Evolutionary conservation across 2,797 vertebrate genomes (phyloP).

Genomic region (Rhodeus uyekii): DNA sequence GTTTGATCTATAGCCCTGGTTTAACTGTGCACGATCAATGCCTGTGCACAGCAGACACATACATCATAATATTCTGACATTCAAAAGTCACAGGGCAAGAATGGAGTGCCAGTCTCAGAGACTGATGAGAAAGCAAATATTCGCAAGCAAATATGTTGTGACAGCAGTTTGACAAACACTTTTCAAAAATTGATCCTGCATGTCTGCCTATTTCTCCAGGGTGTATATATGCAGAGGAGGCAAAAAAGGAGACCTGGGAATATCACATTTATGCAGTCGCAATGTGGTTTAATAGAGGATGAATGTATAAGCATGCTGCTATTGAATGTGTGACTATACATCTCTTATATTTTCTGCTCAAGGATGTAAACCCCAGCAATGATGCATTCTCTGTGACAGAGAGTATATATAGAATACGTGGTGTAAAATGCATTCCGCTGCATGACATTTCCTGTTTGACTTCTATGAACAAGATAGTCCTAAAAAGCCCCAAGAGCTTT

Average conservation of each 20-base stretch:
- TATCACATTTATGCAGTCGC: constrained; percentile 11
- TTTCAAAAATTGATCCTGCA: constrained; percentile 50
- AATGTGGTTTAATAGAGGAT: neutral
- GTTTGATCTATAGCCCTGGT: constrained; percentile 40
- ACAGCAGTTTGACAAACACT: constrained; percentile 37
- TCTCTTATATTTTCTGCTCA: neutral
- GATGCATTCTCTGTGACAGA: neutral
- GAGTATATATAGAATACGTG: neutral
- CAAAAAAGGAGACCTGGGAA: constrained; percentile 25
- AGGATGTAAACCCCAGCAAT: neutral
- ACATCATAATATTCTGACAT: constrained; percentile 60
- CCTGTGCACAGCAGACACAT: constrained; percentile 52
- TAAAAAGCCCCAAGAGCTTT: neutral
- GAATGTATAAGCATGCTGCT: neutral
- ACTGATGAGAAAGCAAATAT: constrained; percentile 52
- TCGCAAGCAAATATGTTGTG: constrained; percentile 37
- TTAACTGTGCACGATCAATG: constrained; percentile 59
- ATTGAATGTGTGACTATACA: neutral
- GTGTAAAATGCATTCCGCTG: neutral
- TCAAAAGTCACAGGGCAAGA: constrained; percentile 32
- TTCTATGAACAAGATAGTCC: neutral
- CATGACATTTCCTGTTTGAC: neutral
- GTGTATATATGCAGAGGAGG: neutral
- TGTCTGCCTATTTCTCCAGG: constrained; percentile 24
- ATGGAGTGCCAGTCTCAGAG: constrained; percentile 33